Percentiles rank a stretch among this genome's conserved stretches.
Evolutionary conservation across 2,113 vertebrate genomes (phyloP).

Genomic region (Dicrurus megarhynchus): DNA sequence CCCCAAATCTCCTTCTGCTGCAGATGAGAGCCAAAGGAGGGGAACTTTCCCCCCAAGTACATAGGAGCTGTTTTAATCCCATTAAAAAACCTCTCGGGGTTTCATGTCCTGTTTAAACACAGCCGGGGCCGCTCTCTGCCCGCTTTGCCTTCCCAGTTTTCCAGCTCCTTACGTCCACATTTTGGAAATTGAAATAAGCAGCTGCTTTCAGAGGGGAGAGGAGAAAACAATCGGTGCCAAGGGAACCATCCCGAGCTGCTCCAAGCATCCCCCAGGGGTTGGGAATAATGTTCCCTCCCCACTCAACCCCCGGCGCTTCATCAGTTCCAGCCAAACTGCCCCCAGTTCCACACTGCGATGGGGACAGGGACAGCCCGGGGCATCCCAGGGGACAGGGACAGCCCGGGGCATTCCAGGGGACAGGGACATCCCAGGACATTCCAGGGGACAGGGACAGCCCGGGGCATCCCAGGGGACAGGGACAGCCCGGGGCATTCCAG

Average conservation of each 20-base stretch:
- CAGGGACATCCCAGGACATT: background rate
- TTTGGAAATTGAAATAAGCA: background rate
- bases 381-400: background rate
- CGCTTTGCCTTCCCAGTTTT: background rate
- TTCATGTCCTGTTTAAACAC: background rate
- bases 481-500: fast-evolving
- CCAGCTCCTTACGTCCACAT: fast-evolving
- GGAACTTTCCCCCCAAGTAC: background rate
- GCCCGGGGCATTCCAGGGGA: too few species aligned
- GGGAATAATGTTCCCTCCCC: background rate
- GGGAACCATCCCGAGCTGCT: background rate
- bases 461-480: background rate
- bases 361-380: background rate
- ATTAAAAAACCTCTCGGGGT: background rate
- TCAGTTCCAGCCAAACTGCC: background rate
- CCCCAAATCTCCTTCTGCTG: background rate
- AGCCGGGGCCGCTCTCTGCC: background rate
- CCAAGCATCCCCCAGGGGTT: background rate
- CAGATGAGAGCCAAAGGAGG: background rate
- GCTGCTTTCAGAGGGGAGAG: background rate
- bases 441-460: background rate
- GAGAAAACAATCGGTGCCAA: background rate
- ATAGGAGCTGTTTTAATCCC: background rate
- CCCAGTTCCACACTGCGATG: fast-evolving
- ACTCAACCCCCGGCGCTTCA: fast-evolving